phyloP scores from a whole-genome alignment of 2,888 invertebrate species.

The Drosophila fulvimacula region DNA sequence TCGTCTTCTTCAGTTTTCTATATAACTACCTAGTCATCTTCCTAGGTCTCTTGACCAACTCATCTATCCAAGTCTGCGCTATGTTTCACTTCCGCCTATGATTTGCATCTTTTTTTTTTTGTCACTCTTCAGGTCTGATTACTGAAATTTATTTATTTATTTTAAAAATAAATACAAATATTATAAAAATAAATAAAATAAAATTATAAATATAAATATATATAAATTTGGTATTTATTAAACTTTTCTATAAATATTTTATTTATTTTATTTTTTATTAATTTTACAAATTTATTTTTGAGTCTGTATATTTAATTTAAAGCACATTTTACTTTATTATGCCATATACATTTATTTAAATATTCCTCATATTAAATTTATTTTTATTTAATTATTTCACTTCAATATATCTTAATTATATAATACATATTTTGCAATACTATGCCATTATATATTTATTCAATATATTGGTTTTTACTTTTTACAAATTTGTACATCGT shows the following conservation, averaged over 20 bases:
- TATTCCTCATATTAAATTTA: not conserved
- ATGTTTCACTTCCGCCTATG: conserved; percentile 1
- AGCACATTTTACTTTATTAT: too few relatives aligned
- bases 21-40: not conserved
- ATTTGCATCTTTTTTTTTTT: not conserved
- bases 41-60: conserved; percentile 2
- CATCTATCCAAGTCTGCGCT: not conserved
- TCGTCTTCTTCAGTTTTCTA: not conserved
- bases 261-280: too few relatives aligned
- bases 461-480: conserved; percentile 6
- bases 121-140: not conserved
- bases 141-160: not conserved
- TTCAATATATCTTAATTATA: not conserved
- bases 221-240: too few relatives aligned
- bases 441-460: not conserved
- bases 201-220: not conserved
- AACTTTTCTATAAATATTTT: too few relatives aligned
- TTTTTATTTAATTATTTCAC: not conserved
- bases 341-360: too few relatives aligned
- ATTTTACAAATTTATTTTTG: too few relatives aligned
- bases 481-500: not conserved
- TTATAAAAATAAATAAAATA: not conserved
- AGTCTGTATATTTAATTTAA: too few relatives aligned
- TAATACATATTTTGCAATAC: not conserved
- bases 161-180: not conserved